Base-by-base conservation (phyloP, 2,113 vertebrate species). In the Plotosus lineatus region DNA sequence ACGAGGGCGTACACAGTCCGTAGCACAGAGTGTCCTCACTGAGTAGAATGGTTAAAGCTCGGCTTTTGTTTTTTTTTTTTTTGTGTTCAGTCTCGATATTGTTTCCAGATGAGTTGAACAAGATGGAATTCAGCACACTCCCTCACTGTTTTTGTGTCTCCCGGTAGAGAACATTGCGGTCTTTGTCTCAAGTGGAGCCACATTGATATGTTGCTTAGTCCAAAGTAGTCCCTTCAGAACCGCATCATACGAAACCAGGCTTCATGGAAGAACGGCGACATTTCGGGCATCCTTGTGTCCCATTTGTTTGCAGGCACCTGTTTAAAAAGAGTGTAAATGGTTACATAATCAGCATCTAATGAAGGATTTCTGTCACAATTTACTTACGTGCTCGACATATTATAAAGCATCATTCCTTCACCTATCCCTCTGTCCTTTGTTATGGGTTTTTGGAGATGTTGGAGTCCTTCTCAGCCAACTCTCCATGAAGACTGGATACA, bases 231-330 rank as follows among this genome's bases (percentile, higher is more conserved):
- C 65, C 10, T 50, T 38, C 6, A 33, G 50, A 36, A 38, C 50
- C 5, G 12, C 46, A 79, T 97, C 95, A 99, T 88, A 99, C 98
- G 73, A 98, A 98, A 73, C 97, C 96, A 0, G 97, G 97, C 88
- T 99, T 99, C 93, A 99, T 91, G 55, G 97, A 97, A 3, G 93
- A 92, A 68, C 96, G 96, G 79, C 94, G 95, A 85, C 98, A 99
- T 84, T 96, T 98, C 38, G 97, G 96, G 87, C 98, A 99, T 51
- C 96, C 96, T 56, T 95, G 95, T 4, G 94, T 95, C 82, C 96
- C 95, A 0, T 95, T 95, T 77, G 92, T 95, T 90, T 99, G 96
- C 28, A 98, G 93, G 90, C 98, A 99, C 91, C 98, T 98, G 79
- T 31, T 78, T 33, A 50, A 69, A 15, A 72, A 6, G 73, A 81